These are phyloP conservation scores for Hydrolagus colliei DNA, from an alignment of 2,797 vertebrate genomes.

Conservation along the genomic window DNA sequence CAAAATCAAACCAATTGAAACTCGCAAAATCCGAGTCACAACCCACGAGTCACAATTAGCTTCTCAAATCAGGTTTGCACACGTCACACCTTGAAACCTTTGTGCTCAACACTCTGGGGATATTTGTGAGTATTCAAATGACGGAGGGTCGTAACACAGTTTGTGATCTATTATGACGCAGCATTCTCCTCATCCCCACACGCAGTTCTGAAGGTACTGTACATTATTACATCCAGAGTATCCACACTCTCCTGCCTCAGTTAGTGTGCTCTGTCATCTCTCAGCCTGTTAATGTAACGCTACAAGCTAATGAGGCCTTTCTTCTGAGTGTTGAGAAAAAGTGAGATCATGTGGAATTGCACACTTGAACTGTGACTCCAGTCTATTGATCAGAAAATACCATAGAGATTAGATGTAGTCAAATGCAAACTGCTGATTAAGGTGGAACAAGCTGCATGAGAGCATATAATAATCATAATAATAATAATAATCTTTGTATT, in stretches of 20 bases:
- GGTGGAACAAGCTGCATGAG: neutral
- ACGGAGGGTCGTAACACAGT: no score
- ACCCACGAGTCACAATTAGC: no score
- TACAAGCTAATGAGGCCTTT: constrained; percentile 1
- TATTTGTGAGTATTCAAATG: no score
- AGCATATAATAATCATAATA: no score
- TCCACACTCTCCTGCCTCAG: neutral
- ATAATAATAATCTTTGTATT: no score
- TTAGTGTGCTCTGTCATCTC: neutral
- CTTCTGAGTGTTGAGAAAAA: neutral
- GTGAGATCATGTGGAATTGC: neutral
- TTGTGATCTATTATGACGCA: no score
- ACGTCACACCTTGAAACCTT: no score
- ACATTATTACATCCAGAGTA: neutral
- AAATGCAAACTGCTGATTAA: neutral
- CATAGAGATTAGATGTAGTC: neutral
- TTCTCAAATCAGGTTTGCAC: no score
- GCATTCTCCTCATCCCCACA: no score
- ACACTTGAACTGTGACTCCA: neutral
- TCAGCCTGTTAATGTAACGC: neutral
- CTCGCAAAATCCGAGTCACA: no score
- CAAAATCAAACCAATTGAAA: no score
- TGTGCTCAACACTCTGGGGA: no score
- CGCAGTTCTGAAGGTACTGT: neutral
- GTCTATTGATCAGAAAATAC: neutral